Evolutionary conservation across 2,113 vertebrate species (phyloP).

Genomic region (Bucco capensis): DNA sequence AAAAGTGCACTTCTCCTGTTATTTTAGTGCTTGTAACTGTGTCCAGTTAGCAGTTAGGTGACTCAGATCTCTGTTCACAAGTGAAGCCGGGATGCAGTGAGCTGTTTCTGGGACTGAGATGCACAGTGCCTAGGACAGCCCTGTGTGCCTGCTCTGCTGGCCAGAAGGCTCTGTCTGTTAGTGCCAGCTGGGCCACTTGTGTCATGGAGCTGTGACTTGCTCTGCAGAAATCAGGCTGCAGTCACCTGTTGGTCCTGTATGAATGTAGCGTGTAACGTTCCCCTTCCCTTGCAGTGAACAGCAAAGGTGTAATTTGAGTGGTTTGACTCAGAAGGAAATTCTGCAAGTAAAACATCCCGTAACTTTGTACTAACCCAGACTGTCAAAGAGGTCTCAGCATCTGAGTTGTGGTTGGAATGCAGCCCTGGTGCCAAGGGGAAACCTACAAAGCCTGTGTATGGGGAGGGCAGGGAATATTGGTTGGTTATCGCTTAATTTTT

Average conservation of each 20-base stretch:
- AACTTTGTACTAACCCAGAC: neutral
- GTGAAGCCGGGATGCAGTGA: neutral
- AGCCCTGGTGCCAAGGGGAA: neutral
- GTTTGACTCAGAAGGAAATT: neutral
- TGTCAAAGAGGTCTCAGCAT: neutral
- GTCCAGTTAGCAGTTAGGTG: neutral
- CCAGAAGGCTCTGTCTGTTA: neutral
- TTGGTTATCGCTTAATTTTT: neutral
- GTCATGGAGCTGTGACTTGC: rapidly evolving
- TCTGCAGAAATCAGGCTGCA: neutral
- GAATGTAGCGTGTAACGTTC: neutral
- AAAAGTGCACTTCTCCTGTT: neutral
- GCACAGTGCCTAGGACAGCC: neutral
- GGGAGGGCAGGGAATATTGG: neutral
- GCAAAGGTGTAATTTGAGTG: neutral
- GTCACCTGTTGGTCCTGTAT: neutral
- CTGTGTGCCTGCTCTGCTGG: rapidly evolving
- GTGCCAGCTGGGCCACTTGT: rapidly evolving
- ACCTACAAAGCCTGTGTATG: rapidly evolving
- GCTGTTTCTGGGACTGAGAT: neutral
- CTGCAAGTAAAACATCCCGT: neutral
- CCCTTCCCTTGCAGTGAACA: neutral
- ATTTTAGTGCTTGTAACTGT: neutral
- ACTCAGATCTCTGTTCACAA: neutral
- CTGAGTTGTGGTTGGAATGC: neutral